Percentiles rank a stretch among this genome's conserved stretches.
phyloP scores from a whole-genome alignment of 2,797 vertebrate species.

The Prunella strophiata region DNA sequence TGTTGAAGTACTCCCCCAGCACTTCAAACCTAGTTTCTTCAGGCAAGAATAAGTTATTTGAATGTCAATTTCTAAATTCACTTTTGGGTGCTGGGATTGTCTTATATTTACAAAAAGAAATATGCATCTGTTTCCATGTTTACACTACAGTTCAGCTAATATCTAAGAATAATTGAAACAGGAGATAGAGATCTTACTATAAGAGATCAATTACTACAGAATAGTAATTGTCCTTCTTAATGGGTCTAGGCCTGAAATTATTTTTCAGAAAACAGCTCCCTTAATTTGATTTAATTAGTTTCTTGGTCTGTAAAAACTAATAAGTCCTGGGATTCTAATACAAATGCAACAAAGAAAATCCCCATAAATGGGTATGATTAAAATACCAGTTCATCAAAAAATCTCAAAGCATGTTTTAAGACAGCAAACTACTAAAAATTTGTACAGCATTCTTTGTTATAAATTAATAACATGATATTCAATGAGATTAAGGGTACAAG shows the following conservation, averaged over 20 bases:
- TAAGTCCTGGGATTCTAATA: neutral
- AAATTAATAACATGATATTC: neutral
- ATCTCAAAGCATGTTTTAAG: neutral
- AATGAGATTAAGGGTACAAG: neutral
- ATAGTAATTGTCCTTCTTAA: neutral
- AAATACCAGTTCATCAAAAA: neutral
- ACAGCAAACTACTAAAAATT: neutral
- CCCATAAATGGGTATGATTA: neutral
- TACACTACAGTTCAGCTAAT: neutral
- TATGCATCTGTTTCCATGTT: neutral
- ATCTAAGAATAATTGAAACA: neutral
- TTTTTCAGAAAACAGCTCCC: neutral
- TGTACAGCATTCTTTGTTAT: neutral
- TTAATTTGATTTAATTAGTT: neutral
- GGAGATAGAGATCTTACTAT: neutral
- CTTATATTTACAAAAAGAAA: neutral
- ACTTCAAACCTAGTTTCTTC: neutral
- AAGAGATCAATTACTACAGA: neutral
- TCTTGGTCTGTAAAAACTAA: neutral
- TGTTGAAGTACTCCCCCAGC: neutral
- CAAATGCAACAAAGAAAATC: neutral
- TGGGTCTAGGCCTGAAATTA: neutral
- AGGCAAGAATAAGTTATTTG: neutral
- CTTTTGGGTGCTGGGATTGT: neutral
- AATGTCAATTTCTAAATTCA: neutral